Conservation (phyloP, 2,113 vertebrate genomes). For the Lagopus muta region DNA sequence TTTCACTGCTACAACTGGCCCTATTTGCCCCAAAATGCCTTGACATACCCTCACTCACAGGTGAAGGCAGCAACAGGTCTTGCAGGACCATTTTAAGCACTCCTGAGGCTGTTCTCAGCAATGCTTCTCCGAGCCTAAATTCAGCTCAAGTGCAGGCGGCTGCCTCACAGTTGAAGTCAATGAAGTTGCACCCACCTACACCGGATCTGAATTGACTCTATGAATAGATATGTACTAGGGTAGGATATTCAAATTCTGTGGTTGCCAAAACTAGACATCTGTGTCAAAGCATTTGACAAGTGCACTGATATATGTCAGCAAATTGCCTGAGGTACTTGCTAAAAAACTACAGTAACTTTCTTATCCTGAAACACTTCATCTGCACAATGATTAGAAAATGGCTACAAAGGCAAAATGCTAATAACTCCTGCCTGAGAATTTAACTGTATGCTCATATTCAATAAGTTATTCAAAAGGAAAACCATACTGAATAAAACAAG, state of each 20-base stretch:
- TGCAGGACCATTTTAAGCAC: background rate
- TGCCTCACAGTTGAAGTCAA: constrained; percentile 69
- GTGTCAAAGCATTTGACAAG: constrained; percentile 75
- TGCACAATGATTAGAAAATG: constrained; percentile 54
- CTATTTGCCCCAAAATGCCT: background rate
- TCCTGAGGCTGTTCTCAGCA: background rate
- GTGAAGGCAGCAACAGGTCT: background rate
- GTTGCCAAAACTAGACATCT: constrained; percentile 73
- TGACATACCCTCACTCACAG: background rate
- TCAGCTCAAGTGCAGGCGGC: constrained; percentile 57
- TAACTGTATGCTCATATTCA: background rate
- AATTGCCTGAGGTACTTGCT: constrained; percentile 71
- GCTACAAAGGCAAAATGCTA: constrained; percentile 51
- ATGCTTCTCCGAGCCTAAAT: constrained; percentile 49
- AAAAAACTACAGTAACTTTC: constrained; percentile 65
- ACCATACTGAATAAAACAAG: background rate
- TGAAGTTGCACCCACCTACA: constrained; percentile 74
- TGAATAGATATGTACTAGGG: constrained; percentile 66
- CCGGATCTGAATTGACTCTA: constrained; percentile 68
- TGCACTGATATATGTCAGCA: constrained; percentile 70
- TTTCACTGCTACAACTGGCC: accelerated
- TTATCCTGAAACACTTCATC: constrained; percentile 59
- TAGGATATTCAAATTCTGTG: constrained; percentile 65
- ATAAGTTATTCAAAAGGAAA: background rate
- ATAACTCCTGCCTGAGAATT: constrained; percentile 4